phyloP scores from a whole-genome alignment of 2,888 invertebrate species.

The Aelia acuminata region DNA sequence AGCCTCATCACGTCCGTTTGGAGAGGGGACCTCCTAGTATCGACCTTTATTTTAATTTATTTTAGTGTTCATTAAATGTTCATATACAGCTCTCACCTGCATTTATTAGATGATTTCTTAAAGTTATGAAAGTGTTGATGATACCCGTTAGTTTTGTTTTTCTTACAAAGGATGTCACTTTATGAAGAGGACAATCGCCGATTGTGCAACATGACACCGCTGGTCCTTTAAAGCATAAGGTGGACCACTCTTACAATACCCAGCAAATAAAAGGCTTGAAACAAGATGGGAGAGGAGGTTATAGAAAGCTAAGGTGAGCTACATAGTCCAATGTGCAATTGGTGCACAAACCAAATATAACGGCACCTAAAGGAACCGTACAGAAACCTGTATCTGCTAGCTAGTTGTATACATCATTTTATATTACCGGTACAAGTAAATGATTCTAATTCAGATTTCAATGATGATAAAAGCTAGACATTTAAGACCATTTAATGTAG shows the following conservation, averaged over 20 bases:
- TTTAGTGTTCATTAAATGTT: neutral
- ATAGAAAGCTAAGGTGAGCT: neutral
- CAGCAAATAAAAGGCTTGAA: constrained; percentile 17
- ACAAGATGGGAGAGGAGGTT: neutral
- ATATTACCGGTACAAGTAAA: no score
- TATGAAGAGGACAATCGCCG: neutral
- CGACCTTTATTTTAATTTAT: no score
- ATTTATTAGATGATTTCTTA: neutral
- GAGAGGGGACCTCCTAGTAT: no score
- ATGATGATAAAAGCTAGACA: no score
- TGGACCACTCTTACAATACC: neutral
- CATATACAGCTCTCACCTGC: neutral
- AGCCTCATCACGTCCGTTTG: no score
- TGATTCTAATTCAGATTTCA: no score
- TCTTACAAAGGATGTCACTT: neutral
- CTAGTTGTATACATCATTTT: no score
- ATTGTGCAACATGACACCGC: constrained; percentile 10
- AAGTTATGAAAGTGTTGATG: neutral
- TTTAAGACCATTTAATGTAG: no score
- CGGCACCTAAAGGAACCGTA: neutral
- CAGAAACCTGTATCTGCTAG: neutral
- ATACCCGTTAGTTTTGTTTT: constrained; percentile 6
- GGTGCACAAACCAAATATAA: constrained; percentile 7
- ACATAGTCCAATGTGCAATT: neutral
- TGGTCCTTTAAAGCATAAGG: neutral